These are phyloP conservation scores for Tachysurus vachellii DNA, from an alignment of 2,113 vertebrate species.

Conservation along the genomic window DNA sequence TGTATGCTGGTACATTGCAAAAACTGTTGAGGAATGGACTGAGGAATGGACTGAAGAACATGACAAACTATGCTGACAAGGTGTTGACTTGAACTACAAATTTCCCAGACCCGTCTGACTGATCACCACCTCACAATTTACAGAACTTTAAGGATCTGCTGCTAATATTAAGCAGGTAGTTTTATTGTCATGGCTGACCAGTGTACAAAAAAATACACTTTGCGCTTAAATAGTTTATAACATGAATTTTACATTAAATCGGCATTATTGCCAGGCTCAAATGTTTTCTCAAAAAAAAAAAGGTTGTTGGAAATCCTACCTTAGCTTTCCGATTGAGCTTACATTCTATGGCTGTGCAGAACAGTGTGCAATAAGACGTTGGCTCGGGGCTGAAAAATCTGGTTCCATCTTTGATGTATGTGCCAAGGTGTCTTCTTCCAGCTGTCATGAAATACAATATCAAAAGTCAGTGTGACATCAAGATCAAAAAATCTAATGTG, in stretches of 20 bases:
- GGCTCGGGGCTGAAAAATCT: conserved; percentile 58
- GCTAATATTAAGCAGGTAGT: too few relatives aligned
- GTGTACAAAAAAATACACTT: background rate
- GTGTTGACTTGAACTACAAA: too few relatives aligned
- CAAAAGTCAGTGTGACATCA: background rate
- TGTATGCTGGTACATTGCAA: too few relatives aligned
- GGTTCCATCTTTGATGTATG: conserved; percentile 39
- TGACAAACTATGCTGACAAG: too few relatives aligned
- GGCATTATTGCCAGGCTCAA: background rate
- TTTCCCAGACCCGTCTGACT: too few relatives aligned
- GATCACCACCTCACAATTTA: too few relatives aligned
- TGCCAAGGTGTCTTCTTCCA: conserved; percentile 63
- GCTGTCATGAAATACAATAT: conserved; percentile 54
- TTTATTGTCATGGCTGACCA: too few relatives aligned
- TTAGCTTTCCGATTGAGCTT: background rate
- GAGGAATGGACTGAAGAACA: too few relatives aligned
- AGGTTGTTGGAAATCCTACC: conserved; percentile 10
- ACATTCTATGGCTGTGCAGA: conserved; percentile 18
- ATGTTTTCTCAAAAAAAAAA: background rate
- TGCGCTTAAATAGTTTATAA: background rate
- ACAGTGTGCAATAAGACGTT: conserved; percentile 62
- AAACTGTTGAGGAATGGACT: too few relatives aligned
- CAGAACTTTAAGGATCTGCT: too few relatives aligned
- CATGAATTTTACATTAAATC: background rate
- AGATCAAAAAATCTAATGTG: background rate